Percentiles rank a stretch among this genome's conserved stretches.
phyloP scores from a whole-genome alignment of 2,113 vertebrate genomes.

The Dermatemys mawii region DNA sequence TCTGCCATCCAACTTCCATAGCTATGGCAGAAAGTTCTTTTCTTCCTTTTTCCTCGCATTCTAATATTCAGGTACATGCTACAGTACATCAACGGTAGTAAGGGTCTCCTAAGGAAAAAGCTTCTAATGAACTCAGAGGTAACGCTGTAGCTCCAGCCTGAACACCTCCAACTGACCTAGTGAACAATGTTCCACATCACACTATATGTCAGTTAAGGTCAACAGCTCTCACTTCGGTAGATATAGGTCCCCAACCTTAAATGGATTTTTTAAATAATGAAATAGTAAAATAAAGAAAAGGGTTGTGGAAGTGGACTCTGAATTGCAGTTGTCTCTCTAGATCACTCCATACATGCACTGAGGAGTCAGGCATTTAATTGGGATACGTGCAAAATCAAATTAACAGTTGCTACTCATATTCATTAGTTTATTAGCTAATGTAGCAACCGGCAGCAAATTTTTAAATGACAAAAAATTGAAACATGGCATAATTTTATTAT shows the following conservation, averaged over 20 bases:
- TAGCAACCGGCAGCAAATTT: background rate
- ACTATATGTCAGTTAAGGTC: background rate
- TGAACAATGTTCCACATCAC: background rate
- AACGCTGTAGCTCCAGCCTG: background rate
- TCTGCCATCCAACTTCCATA: background rate
- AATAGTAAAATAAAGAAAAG: background rate
- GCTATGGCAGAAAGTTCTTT: fast-evolving
- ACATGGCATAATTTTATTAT: background rate
- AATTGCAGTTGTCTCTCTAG: background rate
- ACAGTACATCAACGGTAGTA: background rate
- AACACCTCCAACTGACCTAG: background rate
- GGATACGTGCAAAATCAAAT: background rate
- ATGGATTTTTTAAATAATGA: background rate
- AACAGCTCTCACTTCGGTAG: background rate
- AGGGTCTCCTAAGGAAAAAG: background rate
- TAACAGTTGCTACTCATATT: background rate
- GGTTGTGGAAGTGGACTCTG: background rate
- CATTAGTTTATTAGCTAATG: background rate
- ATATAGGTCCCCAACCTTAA: background rate
- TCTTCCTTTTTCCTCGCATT: background rate
- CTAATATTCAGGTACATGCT: background rate
- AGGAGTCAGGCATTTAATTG: background rate
- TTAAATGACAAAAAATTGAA: background rate
- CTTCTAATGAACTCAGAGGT: background rate
- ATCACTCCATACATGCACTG: background rate